A percentile compares a stretch with the other conserved stretches of the same genome.
Conservation (phyloP, 2,797 vertebrate species). For the Poeciliopsis gracilis region DNA sequence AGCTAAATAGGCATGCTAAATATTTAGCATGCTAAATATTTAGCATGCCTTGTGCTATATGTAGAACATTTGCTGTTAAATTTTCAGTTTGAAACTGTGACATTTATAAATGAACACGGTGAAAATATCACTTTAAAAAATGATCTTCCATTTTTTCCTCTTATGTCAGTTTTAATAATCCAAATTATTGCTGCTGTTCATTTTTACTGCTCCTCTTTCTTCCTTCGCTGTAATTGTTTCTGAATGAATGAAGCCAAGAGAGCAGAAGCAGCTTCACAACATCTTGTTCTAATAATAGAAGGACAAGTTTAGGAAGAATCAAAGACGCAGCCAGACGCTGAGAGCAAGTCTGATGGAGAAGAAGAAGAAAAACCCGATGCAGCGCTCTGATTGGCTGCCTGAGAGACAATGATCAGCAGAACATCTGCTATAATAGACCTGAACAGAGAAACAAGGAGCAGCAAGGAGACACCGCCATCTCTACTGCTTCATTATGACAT, state of each 20-base stretch:
- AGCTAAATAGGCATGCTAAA: too few species aligned
- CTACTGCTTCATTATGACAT: constrained; percentile 2
- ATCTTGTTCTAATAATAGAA: constrained; percentile 42
- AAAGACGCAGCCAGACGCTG: constrained; percentile 8
- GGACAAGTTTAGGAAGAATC: constrained; percentile 16
- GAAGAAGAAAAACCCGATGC: not conserved
- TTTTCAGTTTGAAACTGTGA: too few species aligned
- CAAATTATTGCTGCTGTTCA: too few species aligned
- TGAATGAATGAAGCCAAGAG: constrained; percentile 59
- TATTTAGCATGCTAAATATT: too few species aligned
- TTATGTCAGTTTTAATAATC: too few species aligned
- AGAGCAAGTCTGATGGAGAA: constrained; percentile 7
- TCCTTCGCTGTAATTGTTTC: not conserved
- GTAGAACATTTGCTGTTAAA: too few species aligned
- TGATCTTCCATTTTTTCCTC: too few species aligned
- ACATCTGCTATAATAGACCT: not conserved
- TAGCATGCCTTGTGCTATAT: too few species aligned
- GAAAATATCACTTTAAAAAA: too few species aligned
- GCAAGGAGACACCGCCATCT: not conserved
- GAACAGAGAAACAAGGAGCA: not conserved
- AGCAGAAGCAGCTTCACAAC: constrained; percentile 56
- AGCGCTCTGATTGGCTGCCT: not conserved
- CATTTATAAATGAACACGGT: too few species aligned
- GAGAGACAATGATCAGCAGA: not conserved
- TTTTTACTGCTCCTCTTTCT: not conserved